Conservation (phyloP, 2,888 invertebrate genomes). For the Catonia carolina region DNA sequence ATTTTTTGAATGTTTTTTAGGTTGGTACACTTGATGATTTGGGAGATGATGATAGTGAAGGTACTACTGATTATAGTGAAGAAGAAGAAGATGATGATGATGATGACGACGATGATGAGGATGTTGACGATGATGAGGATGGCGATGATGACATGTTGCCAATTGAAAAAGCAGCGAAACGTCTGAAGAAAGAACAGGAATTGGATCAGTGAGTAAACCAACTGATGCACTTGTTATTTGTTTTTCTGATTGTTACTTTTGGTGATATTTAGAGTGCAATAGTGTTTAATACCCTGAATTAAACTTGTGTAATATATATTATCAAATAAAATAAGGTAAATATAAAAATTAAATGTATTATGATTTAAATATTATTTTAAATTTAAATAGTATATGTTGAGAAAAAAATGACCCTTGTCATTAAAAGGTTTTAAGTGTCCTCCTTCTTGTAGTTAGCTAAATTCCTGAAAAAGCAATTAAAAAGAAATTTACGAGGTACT, state of each 20-base stretch:
- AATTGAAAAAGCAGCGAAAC: constrained; percentile 76
- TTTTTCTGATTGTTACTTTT: neutral
- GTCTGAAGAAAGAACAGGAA: constrained; percentile 65
- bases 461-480: too few species aligned
- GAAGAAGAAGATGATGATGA: constrained; percentile 40
- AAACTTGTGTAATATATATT: too few species aligned
- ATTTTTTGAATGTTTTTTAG: constrained; percentile 25
- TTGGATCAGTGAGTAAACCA: constrained; percentile 48
- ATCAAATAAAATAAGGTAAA: too few species aligned
- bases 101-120: constrained; percentile 38
- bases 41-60: constrained; percentile 23
- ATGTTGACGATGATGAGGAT: constrained; percentile 41
- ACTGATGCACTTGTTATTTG: neutral
- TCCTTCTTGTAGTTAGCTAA: too few species aligned
- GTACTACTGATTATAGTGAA: constrained; percentile 21
- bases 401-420: too few species aligned
- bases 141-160: constrained; percentile 67
- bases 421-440: too few species aligned
- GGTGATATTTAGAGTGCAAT: neutral
- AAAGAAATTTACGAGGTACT: too few species aligned
- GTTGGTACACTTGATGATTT: constrained; percentile 29
- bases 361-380: too few species aligned
- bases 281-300: too few species aligned
- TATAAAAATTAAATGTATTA: too few species aligned
- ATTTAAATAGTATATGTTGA: too few species aligned